Conservation (phyloP, 2,888 invertebrate genomes). For the Drosophila picticornis region DNA sequence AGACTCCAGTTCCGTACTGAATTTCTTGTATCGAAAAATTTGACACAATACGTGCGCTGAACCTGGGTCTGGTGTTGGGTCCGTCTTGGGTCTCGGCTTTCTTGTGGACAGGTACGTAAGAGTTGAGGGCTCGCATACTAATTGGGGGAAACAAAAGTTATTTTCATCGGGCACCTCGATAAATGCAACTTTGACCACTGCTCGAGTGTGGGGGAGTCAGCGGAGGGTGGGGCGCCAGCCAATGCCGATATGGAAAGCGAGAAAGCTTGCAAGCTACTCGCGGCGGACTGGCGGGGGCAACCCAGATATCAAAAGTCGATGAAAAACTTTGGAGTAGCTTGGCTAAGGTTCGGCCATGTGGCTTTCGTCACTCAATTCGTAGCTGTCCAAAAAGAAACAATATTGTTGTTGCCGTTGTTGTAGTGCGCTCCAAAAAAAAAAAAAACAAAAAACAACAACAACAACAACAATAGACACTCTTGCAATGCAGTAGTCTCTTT, state of each 20-base stretch:
- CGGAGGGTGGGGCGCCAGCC: slow-evolving; percentile 14
- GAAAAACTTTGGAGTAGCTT: slow-evolving; percentile 72
- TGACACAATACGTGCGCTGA: slow-evolving; percentile 76
- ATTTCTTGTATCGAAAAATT: slow-evolving; percentile 76
- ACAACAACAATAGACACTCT: slow-evolving; percentile 7
- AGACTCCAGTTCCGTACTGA: slow-evolving; percentile 78
- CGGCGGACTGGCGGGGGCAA: slow-evolving; percentile 52
- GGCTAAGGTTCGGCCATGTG: slow-evolving; percentile 57
- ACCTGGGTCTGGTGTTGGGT: slow-evolving; percentile 36
- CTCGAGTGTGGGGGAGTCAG: not conserved
- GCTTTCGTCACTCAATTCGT: slow-evolving; percentile 73
- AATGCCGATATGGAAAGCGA: slow-evolving; percentile 74
- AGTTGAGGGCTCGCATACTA: slow-evolving; percentile 71
- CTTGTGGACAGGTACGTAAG: slow-evolving; percentile 69
- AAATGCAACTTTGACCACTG: slow-evolving; percentile 58
- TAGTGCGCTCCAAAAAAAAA: slow-evolving; percentile 60
- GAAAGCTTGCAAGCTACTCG: slow-evolving; percentile 64
- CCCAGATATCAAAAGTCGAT: slow-evolving; percentile 70
- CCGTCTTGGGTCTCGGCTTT: slow-evolving; percentile 57
- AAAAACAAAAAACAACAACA: slow-evolving; percentile 10
- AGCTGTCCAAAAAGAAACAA: slow-evolving; percentile 69
- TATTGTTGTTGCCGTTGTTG: slow-evolving; percentile 17
- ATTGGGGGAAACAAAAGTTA: slow-evolving; percentile 65
- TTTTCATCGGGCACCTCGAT: slow-evolving; percentile 70
- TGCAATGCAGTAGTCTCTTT: slow-evolving; percentile 47